Conservation (phyloP, 2,888 invertebrate genomes). For the Tipula unca region DNA sequence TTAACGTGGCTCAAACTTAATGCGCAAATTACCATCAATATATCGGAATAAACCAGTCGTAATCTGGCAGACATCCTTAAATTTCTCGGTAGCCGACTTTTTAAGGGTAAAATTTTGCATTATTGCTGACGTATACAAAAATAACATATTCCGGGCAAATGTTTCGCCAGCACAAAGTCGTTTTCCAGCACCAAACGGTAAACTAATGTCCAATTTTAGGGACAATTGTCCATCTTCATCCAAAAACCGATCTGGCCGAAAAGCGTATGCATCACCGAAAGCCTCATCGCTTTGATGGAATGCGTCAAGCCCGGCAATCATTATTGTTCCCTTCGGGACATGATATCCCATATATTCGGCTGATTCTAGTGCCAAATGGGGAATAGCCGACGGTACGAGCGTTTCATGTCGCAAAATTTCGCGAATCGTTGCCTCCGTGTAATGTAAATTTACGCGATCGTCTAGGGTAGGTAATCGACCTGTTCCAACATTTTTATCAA, state of each 20-base stretch:
- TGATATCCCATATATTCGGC: slow-evolving; percentile 49
- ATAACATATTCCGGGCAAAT: slow-evolving; percentile 56
- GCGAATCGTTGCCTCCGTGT: slow-evolving; percentile 53
- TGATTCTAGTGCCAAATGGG: slow-evolving; percentile 46
- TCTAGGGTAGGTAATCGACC: slow-evolving; percentile 51
- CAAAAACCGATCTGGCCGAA: slow-evolving; percentile 59
- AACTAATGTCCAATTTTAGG: slow-evolving; percentile 48
- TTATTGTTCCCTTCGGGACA: slow-evolving; percentile 47
- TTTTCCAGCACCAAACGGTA: slow-evolving; percentile 57
- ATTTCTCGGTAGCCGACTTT: slow-evolving; percentile 42
- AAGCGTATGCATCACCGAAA: slow-evolving; percentile 58
- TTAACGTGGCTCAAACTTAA: neutral
- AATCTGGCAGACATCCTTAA: neutral
- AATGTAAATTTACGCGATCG: slow-evolving; percentile 49
- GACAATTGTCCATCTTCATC: slow-evolving; percentile 46
- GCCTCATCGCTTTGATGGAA: slow-evolving; percentile 49
- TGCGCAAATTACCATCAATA: neutral
- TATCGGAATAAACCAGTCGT: neutral
- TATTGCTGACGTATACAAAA: slow-evolving; percentile 50
- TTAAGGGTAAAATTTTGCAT: slow-evolving; percentile 55
- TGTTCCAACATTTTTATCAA: slow-evolving; percentile 53
- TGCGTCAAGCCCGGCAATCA: slow-evolving; percentile 48
- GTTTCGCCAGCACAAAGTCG: slow-evolving; percentile 65
- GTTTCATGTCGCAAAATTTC: slow-evolving; percentile 53
- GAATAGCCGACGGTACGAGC: slow-evolving; percentile 51